Evolutionary conservation across 2,888 invertebrate species (phyloP).

Genomic region (Chaetoderma sp.): DNA sequence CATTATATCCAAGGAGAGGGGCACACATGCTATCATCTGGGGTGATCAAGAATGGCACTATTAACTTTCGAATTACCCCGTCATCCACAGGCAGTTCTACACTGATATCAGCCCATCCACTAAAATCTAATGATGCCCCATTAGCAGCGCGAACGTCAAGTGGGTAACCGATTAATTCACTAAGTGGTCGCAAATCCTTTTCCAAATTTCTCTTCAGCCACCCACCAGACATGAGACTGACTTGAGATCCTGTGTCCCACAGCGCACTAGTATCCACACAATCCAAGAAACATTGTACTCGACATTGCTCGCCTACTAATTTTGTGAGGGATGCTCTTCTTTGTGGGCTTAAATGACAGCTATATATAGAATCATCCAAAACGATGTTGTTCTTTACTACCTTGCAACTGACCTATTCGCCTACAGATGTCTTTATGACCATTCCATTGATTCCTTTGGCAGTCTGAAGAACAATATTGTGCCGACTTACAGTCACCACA

Average conservation of each 20-base stretch:
- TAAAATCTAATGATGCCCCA: neutral
- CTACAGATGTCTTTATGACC: too few species aligned
- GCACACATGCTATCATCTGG: neutral
- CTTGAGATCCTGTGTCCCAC: slow-evolving; percentile 13
- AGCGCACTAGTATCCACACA: neutral
- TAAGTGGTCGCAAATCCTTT: neutral
- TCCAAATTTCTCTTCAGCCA: neutral
- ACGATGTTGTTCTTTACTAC: too few species aligned
- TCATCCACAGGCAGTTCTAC: neutral
- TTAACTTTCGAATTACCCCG: neutral
- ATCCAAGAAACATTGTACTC: neutral
- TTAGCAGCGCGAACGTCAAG: slow-evolving; percentile 6
- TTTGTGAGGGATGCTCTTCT: too few species aligned
- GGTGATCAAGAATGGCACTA: neutral
- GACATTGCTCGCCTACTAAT: slow-evolving; percentile 7
- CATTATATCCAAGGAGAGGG: slow-evolving; percentile 12
- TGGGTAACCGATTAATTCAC: neutral
- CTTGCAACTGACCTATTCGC: too few species aligned
- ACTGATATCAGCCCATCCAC: slow-evolving; percentile 3
- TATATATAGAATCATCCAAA: too few species aligned
- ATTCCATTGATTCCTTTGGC: too few species aligned
- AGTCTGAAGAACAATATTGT: too few species aligned
- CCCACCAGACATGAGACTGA: neutral
- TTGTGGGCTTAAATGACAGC: too few species aligned
- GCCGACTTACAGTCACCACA: too few species aligned